Evolutionary conservation across 2,888 invertebrate species (phyloP), one percentile per base, ranked within the genome.

Genomic region (Tridacna gigas): DNA sequence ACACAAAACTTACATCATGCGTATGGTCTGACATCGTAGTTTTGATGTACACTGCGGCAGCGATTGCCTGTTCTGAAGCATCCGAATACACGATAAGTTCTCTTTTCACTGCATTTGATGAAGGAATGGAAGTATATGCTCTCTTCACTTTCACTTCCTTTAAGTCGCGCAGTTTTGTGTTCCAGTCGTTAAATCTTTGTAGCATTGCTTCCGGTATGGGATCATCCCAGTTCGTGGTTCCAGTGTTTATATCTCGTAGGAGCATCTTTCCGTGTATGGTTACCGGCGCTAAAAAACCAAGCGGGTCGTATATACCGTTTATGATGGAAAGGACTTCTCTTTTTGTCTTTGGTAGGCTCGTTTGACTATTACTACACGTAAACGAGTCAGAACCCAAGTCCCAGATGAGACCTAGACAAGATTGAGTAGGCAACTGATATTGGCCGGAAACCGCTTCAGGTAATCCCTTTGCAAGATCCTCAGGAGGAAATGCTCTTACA

Each of bases 181-280:
- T 78, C 82, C 85, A 85, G 26, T 45, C 74, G 20, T 63, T 51
- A 48, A 71, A 75, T 15, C n/a, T 20, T 15, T 12, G 11, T 18
- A n/a, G 12, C 45, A 9, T 15, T 47, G 73, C 69, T 15, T 13
- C 71, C 51, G 88, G 81, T 48, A 89, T 74, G 26, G 82, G 81
- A 15, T 89, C 80, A 79, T 89, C 88, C 88, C 88, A 89, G 22
- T 83, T 84, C 7, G 22, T 60, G 15, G 77, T 77, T 20, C 74
- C 63, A 56, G 76, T 28, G 4, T 82, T 79, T 7, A 88, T 60
- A 12, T 84, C 82, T 75, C 86, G 56, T 11, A 88, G 78, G 20
- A 89, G 67, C 25, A 88, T 48, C 74, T 86, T 89, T 18, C 87
- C 88, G 67, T 74, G 74, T n/a, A 86, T 76, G 18, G 67, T 37